Evolutionary conservation across 2,113 vertebrate genomes (phyloP).

Genomic region (Ariopsis seemanni): DNA sequence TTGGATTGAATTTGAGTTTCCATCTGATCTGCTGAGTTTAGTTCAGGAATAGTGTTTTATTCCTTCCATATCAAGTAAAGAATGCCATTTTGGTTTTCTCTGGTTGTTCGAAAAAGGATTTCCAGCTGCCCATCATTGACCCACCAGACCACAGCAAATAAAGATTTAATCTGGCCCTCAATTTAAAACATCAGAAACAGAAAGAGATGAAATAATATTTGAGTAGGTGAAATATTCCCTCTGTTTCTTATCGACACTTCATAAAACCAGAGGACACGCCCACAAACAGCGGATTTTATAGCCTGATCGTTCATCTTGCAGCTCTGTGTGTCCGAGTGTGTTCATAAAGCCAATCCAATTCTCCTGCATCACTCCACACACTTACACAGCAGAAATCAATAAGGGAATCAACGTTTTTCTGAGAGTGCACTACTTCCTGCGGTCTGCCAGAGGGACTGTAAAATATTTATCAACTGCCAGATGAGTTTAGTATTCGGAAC

Average conservation of each 20-base stretch:
- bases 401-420: constrained; percentile 31
- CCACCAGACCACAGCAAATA: no score
- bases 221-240: neutral
- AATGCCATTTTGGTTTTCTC: no score
- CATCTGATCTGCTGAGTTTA: no score
- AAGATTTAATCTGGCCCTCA: no score
- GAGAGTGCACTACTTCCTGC: constrained; percentile 11
- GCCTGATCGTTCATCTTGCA: no score
- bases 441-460: constrained; percentile 27
- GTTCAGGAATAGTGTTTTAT: no score
- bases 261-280: neutral
- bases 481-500: constrained; percentile 41
- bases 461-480: constrained; percentile 42
- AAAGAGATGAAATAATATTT: no score
- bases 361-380: constrained; percentile 26
- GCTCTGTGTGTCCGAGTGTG: neutral
- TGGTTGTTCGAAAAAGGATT: no score
- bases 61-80: no score
- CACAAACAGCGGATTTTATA: neutral
- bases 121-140: no score
- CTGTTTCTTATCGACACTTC: neutral
- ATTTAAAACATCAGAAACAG: no score
- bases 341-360: neutral
- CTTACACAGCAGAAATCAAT: constrained; percentile 30
- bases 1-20: no score